Evolutionary conservation across 2,888 invertebrate species (phyloP), one percentile per base, ranked within the genome.

Genomic region (Lucinisca nassula): DNA sequence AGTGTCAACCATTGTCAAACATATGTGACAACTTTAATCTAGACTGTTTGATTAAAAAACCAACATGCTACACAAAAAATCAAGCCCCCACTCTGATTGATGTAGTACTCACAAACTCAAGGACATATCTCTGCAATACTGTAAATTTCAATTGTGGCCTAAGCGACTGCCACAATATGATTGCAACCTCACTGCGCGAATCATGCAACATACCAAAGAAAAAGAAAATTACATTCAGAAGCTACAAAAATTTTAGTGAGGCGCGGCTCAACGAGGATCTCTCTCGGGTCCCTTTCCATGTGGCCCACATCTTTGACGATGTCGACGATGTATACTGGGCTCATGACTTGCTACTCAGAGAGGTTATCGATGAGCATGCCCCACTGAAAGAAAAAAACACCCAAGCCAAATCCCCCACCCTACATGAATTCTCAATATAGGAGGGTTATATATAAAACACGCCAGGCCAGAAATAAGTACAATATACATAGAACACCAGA

Each of bases 81-180:
- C 32, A 75, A 32, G 17, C 55, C 12, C 30, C 82, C 49, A 82
- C 61, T 27, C 58, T 40, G 58, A 75, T 82, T 32, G 75, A 45
- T 61, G 58, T 75, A 55, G 38, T 30, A 58, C 75, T 38, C n/a
- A 75, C 45, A 75, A 82, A 75, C 75, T 49, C 27, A 32, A 75
- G 8, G 12, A 72, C 21, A 2, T 21, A 37, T 14, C n/a, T 72
- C 3, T 72, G 72, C n/a, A 72, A 72, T n/a, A 32, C 61, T 51
- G 51, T 21, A 61, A 10, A 61, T 27, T 82, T 67, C 49, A 49
- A 72, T 24, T 82, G 82, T 30, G 58, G 82, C 24, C 21, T 72
- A 27, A 76, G 82, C 55, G 82, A 82, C 38, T 70, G 67, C n/a
- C 76, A 70, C 35, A 76, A 55, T 49, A 70, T 82, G 77, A 77